Evolutionary conservation across 1,140 invertebrate genomes (phyloP).

Genomic region (Idris sp.): DNA sequence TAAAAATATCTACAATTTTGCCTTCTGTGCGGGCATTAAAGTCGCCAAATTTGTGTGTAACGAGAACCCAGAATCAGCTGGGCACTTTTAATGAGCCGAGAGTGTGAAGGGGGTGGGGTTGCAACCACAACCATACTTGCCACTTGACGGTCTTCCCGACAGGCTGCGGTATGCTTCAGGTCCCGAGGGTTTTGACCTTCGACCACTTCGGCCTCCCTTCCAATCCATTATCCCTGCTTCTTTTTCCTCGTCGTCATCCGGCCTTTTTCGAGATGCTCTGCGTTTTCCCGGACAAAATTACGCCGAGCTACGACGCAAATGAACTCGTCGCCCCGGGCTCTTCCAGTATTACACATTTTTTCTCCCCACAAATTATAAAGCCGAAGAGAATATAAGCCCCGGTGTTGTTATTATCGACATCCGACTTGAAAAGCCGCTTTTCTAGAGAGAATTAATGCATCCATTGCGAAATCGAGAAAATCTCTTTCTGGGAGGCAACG

Average conservation of each 20-base stretch:
- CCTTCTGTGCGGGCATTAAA: too few relatives aligned
- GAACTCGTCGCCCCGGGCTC: constrained; percentile 18
- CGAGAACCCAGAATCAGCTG: constrained; percentile 30
- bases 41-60: constrained; percentile 10
- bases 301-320: constrained; percentile 1
- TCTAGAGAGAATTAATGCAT: not conserved
- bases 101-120: constrained; percentile 32
- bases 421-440: constrained; percentile 33
- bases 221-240: constrained; percentile 62
- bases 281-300: constrained; percentile 32
- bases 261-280: constrained; percentile 24
- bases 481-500: too few relatives aligned
- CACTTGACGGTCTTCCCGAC: constrained; percentile 59
- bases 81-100: constrained; percentile 46
- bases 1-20: too few relatives aligned
- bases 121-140: constrained; percentile 47
- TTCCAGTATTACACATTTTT: constrained; percentile 44
- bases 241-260: too few relatives aligned
- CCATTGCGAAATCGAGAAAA: too few relatives aligned
- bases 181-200: constrained; percentile 68
- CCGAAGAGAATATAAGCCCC: constrained; percentile 9
- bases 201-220: constrained; percentile 63
- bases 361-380: constrained; percentile 47
- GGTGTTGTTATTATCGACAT: constrained; percentile 30
- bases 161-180: constrained; percentile 30